These are phyloP conservation scores for Myotis planiceps DNA, from an alignment of 2,797 vertebrate genomes.

Conservation along the genomic window DNA sequence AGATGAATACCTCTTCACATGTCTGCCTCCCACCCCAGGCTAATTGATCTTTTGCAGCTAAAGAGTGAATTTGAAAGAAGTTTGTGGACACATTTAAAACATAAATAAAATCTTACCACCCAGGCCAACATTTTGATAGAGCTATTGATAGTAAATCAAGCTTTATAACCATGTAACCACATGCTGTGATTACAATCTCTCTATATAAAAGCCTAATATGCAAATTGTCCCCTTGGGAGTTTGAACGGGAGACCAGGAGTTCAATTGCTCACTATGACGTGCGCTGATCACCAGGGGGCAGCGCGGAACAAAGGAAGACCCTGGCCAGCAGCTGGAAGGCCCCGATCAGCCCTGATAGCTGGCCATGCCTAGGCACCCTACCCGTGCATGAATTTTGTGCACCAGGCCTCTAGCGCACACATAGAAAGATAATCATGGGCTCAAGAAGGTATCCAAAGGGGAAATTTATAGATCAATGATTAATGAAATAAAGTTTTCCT, in stretches of 20 bases:
- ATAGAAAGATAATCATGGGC: not conserved
- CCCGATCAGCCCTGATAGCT: too few relatives aligned
- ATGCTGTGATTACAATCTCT: not conserved
- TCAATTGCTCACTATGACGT: too few relatives aligned
- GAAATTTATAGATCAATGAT: not conserved
- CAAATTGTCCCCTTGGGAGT: too few relatives aligned
- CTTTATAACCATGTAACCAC: not conserved
- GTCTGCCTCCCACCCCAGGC: not conserved
- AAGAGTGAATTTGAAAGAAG: not conserved
- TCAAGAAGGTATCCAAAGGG: not conserved
- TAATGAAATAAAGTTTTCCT: not conserved
- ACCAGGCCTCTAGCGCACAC: too few relatives aligned
- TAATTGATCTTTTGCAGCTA: not conserved
- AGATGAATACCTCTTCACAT: not conserved
- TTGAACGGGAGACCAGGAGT: too few relatives aligned
- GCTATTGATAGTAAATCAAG: not conserved
- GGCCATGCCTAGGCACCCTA: too few relatives aligned
- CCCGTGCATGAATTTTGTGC: too few relatives aligned
- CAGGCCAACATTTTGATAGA: not conserved
- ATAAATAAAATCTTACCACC: not conserved
- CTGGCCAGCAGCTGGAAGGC: rapidly evolving
- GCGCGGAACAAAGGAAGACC: too few relatives aligned
- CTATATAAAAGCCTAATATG: too few relatives aligned
- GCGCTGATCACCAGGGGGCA: too few relatives aligned
- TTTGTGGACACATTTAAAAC: not conserved